Evolutionary conservation across 1,140 invertebrate genomes (phyloP).

Genomic region (Luehdorfia chinensis): DNA sequence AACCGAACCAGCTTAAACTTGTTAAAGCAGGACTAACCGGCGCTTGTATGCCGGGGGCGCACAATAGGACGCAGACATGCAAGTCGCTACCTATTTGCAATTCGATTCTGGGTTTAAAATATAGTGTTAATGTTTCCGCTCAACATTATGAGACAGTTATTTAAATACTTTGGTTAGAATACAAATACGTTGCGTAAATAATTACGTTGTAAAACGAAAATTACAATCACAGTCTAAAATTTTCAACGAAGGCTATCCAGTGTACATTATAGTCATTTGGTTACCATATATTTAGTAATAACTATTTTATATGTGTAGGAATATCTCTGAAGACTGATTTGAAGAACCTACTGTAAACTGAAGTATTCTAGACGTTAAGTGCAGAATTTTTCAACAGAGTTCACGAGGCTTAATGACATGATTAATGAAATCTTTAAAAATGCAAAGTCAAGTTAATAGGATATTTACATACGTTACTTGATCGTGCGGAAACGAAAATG

Average conservation of each 20-base stretch:
- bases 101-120: conserved; percentile 43
- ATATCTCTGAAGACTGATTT: too few species aligned
- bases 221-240: neutral
- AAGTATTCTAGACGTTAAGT: too few species aligned
- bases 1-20: conserved; percentile 51
- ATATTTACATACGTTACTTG: neutral
- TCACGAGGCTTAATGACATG: neutral
- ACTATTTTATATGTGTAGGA: too few species aligned
- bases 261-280: too few species aligned
- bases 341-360: too few species aligned
- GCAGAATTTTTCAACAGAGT: too few species aligned
- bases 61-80: conserved; percentile 48
- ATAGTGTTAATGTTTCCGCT: conserved; percentile 4
- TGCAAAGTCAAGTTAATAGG: neutral
- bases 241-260: neutral
- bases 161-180: neutral
- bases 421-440: neutral
- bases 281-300: too few species aligned
- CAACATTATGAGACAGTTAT: conserved; percentile 6
- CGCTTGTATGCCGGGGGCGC: conserved; percentile 26
- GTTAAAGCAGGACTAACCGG: conserved; percentile 48
- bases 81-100: conserved; percentile 52
- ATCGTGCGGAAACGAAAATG: neutral
- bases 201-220: conserved; percentile 8
- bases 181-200: conserved; percentile 5